phyloP scores from a whole-genome alignment of 2,797 vertebrate genomes.

The Phoeniculus purpureus region DNA sequence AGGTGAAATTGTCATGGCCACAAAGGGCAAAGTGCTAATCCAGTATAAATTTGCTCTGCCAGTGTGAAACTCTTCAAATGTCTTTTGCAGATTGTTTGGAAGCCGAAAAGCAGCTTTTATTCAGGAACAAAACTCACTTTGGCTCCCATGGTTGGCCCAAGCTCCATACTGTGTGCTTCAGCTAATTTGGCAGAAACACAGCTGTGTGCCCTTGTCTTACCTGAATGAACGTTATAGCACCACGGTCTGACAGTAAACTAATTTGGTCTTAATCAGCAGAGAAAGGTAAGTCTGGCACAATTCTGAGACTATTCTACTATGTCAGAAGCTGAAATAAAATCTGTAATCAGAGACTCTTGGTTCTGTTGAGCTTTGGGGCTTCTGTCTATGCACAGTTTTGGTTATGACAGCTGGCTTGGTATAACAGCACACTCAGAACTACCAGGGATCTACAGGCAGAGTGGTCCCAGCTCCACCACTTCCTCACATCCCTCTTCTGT shows the following conservation, averaged over 20 bases:
- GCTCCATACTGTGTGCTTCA: neutral
- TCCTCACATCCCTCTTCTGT: neutral
- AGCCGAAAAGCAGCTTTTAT: slow-evolving; percentile 16
- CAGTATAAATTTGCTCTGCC: neutral
- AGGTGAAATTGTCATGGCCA: neutral
- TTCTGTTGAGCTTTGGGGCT: neutral
- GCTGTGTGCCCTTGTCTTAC: neutral
- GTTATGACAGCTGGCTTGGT: neutral
- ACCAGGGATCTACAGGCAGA: neutral
- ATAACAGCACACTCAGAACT: neutral
- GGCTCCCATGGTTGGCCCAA: neutral
- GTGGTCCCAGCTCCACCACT: neutral
- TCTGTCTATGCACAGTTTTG: neutral
- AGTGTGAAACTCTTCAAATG: neutral
- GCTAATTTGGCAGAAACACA: slow-evolving; percentile 19
- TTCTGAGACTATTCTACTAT: neutral
- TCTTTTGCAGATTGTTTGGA: neutral
- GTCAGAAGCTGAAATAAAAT: neutral
- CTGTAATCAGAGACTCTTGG: neutral
- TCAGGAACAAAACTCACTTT: neutral
- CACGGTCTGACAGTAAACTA: neutral
- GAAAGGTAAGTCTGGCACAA: neutral
- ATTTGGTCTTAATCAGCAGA: neutral
- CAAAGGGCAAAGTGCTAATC: slow-evolving; percentile 5
- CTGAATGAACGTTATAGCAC: neutral